Conservation (phyloP, 2,888 invertebrate genomes). For the Polydesmus complanatus region DNA sequence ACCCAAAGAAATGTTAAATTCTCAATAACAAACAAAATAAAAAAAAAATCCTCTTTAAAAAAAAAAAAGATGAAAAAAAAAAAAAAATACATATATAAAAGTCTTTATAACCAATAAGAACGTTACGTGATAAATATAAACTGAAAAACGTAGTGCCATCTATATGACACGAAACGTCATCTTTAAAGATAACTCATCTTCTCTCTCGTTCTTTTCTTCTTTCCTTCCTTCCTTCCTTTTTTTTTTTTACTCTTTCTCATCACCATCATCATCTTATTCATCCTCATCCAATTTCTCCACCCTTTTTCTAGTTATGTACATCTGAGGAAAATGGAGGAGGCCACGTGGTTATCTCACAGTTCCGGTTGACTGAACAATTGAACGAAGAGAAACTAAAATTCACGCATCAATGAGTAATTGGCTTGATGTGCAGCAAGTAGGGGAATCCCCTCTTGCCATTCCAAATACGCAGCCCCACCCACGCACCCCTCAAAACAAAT, state of each 20-base stretch:
- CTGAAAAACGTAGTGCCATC: no score
- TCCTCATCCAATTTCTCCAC: background rate
- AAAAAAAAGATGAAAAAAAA: no score
- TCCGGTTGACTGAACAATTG: slow-evolving; percentile 15
- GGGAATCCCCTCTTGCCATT: slow-evolving; percentile 2
- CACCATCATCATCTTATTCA: background rate
- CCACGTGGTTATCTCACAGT: slow-evolving; percentile 13
- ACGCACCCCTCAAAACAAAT: background rate
- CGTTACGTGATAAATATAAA: no score
- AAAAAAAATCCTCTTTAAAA: no score
- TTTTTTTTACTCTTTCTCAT: background rate
- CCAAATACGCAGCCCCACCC: background rate
- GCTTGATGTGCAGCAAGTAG: slow-evolving; percentile 11
- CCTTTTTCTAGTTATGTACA: background rate
- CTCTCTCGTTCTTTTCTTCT: background rate
- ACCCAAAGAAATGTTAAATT: no score
- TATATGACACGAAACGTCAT: background rate
- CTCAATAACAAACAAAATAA: no score
- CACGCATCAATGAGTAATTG: slow-evolving; percentile 13
- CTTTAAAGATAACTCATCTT: background rate
- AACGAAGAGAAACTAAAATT: slow-evolving; percentile 12
- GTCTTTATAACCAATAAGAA: no score
- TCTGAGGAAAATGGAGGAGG: slow-evolving; percentile 1
- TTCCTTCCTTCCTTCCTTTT: background rate
- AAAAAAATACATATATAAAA: no score